Evolutionary conservation across 1,140 invertebrate species (phyloP).

Genomic region (Eciton burchellii): DNA sequence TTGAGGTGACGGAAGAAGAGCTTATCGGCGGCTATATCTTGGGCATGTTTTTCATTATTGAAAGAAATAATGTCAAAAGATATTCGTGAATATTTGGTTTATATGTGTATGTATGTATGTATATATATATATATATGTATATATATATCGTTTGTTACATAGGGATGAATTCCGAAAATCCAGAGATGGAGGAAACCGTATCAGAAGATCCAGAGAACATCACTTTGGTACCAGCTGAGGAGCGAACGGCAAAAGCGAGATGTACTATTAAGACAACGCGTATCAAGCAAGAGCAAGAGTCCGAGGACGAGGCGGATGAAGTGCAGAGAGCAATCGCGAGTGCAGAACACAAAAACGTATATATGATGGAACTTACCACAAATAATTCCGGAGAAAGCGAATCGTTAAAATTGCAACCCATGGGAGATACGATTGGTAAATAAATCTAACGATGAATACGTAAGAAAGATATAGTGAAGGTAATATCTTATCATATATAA

Average conservation of each 20-base stretch:
- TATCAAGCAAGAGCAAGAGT: conserved; percentile 85
- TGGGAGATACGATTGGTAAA: conserved; percentile 77
- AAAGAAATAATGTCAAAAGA: not conserved
- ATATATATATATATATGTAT: no score
- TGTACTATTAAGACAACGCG: conserved; percentile 83
- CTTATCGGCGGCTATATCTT: conserved; percentile 85
- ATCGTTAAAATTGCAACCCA: conserved; percentile 75
- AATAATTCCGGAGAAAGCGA: conserved; percentile 71
- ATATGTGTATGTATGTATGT: no score
- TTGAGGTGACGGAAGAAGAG: conserved; percentile 84
- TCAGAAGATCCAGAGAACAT: conserved; percentile 85
- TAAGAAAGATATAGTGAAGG: not conserved
- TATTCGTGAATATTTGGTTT: not conserved
- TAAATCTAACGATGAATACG: not conserved
- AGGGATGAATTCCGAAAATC: conserved; percentile 83
- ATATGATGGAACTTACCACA: conserved; percentile 82
- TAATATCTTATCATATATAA: not conserved
- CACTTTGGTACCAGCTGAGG: conserved; percentile 82
- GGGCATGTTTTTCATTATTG: conserved; percentile 67
- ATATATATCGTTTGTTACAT: conserved; percentile 2
- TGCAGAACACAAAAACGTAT: conserved; percentile 82
- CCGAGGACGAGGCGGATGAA: conserved; percentile 83
- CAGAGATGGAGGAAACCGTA: conserved; percentile 81
- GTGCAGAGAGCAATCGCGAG: conserved; percentile 79
- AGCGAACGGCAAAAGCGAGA: conserved; percentile 82